Evolutionary conservation across 2,888 invertebrate genomes (phyloP).

Genomic region (Drosophila meridiana): DNA sequence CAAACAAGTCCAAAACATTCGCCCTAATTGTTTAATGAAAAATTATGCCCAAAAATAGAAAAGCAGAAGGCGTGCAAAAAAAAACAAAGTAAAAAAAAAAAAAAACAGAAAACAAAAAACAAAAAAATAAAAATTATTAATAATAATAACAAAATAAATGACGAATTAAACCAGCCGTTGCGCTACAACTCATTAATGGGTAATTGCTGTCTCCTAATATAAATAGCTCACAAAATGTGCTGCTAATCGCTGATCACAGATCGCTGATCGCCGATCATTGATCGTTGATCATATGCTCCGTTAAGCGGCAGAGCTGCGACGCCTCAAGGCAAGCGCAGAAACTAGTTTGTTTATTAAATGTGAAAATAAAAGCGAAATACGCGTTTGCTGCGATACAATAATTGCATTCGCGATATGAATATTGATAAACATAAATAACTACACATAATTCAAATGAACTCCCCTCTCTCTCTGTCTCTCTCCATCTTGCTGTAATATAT

Average conservation of each 20-base stretch:
- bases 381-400: conserved; percentile 8
- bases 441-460: neutral
- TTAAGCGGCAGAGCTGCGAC: conserved; percentile 14
- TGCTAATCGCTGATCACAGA: conserved; percentile 16
- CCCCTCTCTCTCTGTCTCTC: no score
- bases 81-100: neutral
- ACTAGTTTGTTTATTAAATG: conserved; percentile 33
- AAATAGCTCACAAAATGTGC: conserved; percentile 23
- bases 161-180: conserved; percentile 27
- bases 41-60: conserved; percentile 62
- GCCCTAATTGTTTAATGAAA: conserved; percentile 66
- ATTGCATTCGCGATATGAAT: neutral
- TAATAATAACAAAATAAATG: conserved; percentile 24
- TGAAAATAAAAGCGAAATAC: conserved; percentile 22
- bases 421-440: neutral
- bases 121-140: neutral
- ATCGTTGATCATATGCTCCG: conserved; percentile 20
- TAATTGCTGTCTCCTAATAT: conserved; percentile 31
- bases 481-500: neutral
- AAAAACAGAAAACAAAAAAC: conserved; percentile 11
- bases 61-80: conserved; percentile 49
- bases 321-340: conserved; percentile 28
- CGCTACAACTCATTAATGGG: conserved; percentile 27
- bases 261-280: conserved; percentile 8
- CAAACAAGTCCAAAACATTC: conserved; percentile 37